Percentiles rank a stretch among this genome's conserved stretches.
These are phyloP conservation scores for Toxonevra muliebris DNA, from an alignment of 2,888 invertebrate species.

Conservation along the genomic window DNA sequence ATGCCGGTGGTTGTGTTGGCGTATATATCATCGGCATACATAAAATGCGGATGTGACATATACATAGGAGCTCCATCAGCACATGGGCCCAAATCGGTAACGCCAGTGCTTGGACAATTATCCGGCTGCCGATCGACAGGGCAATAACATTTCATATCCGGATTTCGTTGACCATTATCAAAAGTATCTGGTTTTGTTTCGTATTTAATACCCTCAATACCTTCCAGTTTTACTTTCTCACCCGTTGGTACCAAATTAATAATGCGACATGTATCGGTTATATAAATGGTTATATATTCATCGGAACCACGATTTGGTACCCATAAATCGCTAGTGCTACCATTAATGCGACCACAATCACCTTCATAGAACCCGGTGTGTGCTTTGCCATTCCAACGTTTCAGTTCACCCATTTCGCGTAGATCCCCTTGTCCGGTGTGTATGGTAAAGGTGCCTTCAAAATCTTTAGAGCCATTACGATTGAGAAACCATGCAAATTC, in stretches of 20 bases:
- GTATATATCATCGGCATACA: conserved; percentile 76
- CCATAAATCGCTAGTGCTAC: conserved; percentile 83
- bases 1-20: conserved; percentile 72
- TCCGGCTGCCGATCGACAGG: conserved; percentile 50
- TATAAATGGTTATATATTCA: conserved; percentile 73
- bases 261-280: conserved; percentile 82
- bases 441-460: conserved; percentile 81
- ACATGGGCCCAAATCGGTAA: conserved; percentile 76
- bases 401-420: conserved; percentile 72
- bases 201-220: conserved; percentile 58
- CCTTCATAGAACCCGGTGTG: conserved; percentile 69
- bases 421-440: conserved; percentile 76
- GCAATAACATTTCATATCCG: conserved; percentile 76
- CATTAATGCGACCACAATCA: conserved; percentile 75
- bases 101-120: conserved; percentile 69
- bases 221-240: conserved; percentile 45
- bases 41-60: conserved; percentile 83
- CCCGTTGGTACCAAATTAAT: conserved; percentile 62
- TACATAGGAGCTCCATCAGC: conserved; percentile 81
- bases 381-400: conserved; percentile 75
- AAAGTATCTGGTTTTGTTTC: conserved; percentile 72
- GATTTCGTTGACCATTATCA: conserved; percentile 74
- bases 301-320: conserved; percentile 70
- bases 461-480: conserved; percentile 77
- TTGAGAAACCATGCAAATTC: conserved; percentile 86